Evolutionary conservation across 2,888 invertebrate genomes (phyloP), one percentile per base, ranked within the genome.

Genomic region (Meliscaeva auricollis): DNA sequence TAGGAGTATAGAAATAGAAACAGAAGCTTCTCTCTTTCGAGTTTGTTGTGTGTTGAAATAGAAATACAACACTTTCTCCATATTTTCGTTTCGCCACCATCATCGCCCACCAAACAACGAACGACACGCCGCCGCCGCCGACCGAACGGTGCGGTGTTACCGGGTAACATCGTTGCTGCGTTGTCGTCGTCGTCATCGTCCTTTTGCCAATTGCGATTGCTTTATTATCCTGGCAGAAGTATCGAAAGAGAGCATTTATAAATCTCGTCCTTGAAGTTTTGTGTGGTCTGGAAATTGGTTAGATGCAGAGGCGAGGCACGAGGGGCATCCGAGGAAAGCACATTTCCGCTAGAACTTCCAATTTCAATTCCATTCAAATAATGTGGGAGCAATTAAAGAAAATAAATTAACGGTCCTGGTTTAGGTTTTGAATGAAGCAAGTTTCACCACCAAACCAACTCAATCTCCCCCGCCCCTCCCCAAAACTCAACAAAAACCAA

Each of bases 321-420:
- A 6, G 35, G 30, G 38, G 13, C 26, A 15, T 22, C 30, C 44
- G 32, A n/a, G n/a, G n/a, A n/a, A n/a, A n/a, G n/a, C n/a, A n/a
- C n/a, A n/a, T 75, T 64, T 26, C 13, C 15, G 56, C 17, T 26
- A 64, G 66, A 85, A 73, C 46, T 72, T 76, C 72, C 85, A 77
- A 81, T 73, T 81, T 77, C 85, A 85, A 85, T 85, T 81, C 80
- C 85, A 85, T 85, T 85, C 85, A 85, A 85, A 85, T 85, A 85
- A 85, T 85, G 81, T 72, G 85, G 81, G 62, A 69, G 76, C 81
- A 85, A 85, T 85, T 85, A 85, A 81, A 77, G 85, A 85, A 85
- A 85, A 81, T 85, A 85, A 76, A 85, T 85, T 85, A 77, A 81
- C 62, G 76, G 69, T 48, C 41, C 41, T 58, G 56, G 66, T 48